phyloP scores from a whole-genome alignment of 1,140 invertebrate species.

The Drosophila novamexicana region DNA sequence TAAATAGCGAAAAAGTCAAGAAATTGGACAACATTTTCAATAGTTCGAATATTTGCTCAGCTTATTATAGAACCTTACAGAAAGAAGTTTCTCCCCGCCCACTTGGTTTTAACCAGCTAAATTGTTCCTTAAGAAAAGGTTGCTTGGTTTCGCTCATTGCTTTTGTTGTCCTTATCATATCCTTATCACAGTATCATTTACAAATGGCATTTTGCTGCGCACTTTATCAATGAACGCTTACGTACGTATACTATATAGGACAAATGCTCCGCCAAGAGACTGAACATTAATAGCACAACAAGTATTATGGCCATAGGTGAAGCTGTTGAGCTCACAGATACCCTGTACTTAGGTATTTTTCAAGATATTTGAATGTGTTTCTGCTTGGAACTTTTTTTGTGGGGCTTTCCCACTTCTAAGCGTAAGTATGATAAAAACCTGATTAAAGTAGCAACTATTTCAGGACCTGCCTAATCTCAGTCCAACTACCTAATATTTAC shows the following conservation, averaged over 20 bases:
- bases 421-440: too few relatives aligned
- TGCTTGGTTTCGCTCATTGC: background rate
- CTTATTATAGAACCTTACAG: too few relatives aligned
- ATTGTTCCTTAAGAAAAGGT: background rate
- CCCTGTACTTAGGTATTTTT: background rate
- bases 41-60: background rate
- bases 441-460: too few relatives aligned
- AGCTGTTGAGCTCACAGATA: background rate
- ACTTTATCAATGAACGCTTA: conserved; percentile 45
- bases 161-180: conserved; percentile 32
- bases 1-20: conserved; percentile 32
- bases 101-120: background rate
- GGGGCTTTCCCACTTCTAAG: too few relatives aligned
- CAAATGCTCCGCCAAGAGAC: conserved; percentile 23
- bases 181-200: conserved; percentile 14
- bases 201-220: conserved; percentile 19
- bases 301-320: conserved; percentile 5
- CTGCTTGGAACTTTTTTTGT: too few relatives aligned
- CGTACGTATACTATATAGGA: conserved; percentile 6
- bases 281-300: conserved; percentile 29
- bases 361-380: too few relatives aligned
- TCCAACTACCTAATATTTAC: background rate
- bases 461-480: too few relatives aligned
- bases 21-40: conserved; percentile 48
- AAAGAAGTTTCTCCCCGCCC: background rate